Evolutionary conservation across 2,888 invertebrate genomes (phyloP), one percentile per base, ranked within the genome.

Genomic region (Volucella inanis): DNA sequence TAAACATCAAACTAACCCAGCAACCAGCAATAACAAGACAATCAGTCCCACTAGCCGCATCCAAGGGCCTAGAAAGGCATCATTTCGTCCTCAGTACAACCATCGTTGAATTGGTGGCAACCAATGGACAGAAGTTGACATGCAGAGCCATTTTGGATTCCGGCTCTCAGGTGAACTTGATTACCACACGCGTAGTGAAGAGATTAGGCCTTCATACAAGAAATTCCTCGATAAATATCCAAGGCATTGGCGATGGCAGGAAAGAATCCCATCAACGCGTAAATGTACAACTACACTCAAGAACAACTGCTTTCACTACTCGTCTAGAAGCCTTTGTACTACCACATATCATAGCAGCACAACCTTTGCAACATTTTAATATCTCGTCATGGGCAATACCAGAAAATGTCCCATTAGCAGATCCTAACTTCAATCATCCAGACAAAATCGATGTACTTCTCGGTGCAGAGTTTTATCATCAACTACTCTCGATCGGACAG

Each of bases 391-490:
- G 65, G 59, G n/a, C 47, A 64, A 65, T 80, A 43, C 72, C 67
- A 49, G 22, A 43, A 55, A 62, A 14, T 52, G 47, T 22, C 3
- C 18, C 18, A 22, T 22, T 2, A 22, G 18, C 18, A 22, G 18
- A 22, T 2, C 18, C 2, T 22, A n/a, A n/a, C n/a, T n/a, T n/a
- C n/a, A n/a, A n/a, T n/a, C n/a, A n/a, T n/a, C n/a, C n/a, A n/a
- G n/a, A n/a, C n/a, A n/a, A n/a, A n/a, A n/a, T n/a, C n/a, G n/a
- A n/a, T n/a, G n/a, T 82, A 8, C 59, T 82, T 43, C 41, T 65
- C 15, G 82, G n/a, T n/a, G n/a, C n/a, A n/a, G 77, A 82, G 50
- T 74, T 65, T 2, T 71, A 64, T 41, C 50, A 62, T n/a, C 54
- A 77, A 62, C 18, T 64, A 11, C 74, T 64, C 31, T 70, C 38